Evolutionary conservation across 1,140 invertebrate species (phyloP).

Genomic region (Lerema accius): DNA sequence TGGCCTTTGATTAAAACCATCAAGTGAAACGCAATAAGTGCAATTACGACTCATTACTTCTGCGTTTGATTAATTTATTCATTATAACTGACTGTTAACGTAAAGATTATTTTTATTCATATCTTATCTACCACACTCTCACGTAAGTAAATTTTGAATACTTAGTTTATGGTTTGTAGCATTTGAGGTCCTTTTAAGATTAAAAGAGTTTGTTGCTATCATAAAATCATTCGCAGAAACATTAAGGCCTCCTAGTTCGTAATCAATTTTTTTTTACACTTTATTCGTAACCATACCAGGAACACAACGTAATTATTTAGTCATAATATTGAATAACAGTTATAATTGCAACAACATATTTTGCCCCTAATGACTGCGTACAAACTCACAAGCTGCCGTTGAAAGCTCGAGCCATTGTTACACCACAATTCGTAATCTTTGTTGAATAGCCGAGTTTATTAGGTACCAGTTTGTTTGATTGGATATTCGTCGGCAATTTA

Average conservation of each 20-base stretch:
- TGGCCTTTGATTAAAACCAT: neutral
- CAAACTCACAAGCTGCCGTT: slow-evolving; percentile 8
- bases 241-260: too few relatives aligned
- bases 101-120: too few relatives aligned
- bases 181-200: too few relatives aligned
- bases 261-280: too few relatives aligned
- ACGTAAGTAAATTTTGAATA: too few relatives aligned
- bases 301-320: too few relatives aligned
- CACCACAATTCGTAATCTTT: slow-evolving; percentile 21
- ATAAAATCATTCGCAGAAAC: too few relatives aligned
- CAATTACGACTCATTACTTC: neutral
- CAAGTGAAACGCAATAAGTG: neutral
- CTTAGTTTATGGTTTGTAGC: too few relatives aligned
- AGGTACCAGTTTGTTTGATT: slow-evolving; percentile 33
- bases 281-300: too few relatives aligned
- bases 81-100: too few relatives aligned
- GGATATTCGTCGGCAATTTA: slow-evolving; percentile 35
- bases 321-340: neutral
- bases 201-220: too few relatives aligned
- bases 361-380: neutral
- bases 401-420: slow-evolving; percentile 11
- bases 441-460: slow-evolving; percentile 19
- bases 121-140: too few relatives aligned
- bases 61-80: neutral
- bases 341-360: neutral